These are phyloP conservation scores for Perognathus longimembris DNA, from an alignment of 2,113 vertebrate genomes.

Conservation along the genomic window DNA sequence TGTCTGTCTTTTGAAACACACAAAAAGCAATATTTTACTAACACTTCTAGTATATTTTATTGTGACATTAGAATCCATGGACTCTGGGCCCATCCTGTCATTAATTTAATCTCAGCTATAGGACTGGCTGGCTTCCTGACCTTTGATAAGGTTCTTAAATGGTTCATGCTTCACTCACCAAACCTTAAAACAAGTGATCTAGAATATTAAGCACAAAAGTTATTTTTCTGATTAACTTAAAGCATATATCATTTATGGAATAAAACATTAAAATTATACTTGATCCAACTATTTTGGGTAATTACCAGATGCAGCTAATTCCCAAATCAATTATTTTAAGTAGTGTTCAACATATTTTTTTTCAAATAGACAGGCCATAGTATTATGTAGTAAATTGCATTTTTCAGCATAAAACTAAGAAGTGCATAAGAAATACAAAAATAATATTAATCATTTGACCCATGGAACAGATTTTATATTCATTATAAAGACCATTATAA, in stretches of 20 bases:
- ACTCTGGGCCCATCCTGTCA: accelerated
- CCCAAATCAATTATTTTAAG: background rate
- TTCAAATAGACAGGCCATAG: background rate
- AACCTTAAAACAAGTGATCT: background rate
- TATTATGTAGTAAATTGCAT: background rate
- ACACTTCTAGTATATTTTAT: background rate
- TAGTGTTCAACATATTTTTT: background rate
- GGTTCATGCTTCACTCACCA: background rate
- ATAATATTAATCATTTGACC: background rate
- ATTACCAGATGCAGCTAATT: constrained; percentile 23
- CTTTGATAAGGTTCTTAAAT: background rate
- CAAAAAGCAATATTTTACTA: background rate
- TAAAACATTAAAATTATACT: background rate
- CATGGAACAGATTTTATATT: background rate
- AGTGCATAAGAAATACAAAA: background rate
- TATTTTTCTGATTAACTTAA: background rate
- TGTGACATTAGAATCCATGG: background rate
- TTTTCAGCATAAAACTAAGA: background rate
- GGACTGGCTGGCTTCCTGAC: background rate
- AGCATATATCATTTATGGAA: background rate
- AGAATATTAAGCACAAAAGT: background rate
- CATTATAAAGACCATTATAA: background rate
- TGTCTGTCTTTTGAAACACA: background rate
- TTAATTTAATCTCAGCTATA: background rate
- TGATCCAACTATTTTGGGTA: constrained; percentile 22